phyloP scores from a whole-genome alignment of 2,888 invertebrate species.

The Drosophila recens region DNA sequence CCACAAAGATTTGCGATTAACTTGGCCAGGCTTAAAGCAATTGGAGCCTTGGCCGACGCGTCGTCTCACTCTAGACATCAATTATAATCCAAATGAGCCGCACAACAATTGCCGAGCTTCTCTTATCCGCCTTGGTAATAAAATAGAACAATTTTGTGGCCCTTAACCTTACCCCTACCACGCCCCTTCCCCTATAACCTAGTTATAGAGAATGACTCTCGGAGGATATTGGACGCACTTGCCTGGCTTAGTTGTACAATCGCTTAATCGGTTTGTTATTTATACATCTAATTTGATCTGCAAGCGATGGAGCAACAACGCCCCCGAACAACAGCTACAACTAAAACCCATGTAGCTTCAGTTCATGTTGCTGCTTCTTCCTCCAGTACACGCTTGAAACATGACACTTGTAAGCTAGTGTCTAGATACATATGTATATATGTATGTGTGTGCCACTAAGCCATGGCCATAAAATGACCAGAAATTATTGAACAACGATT shows the following conservation, averaged over 20 bases:
- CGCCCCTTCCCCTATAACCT: neutral
- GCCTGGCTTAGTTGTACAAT: constrained; percentile 72
- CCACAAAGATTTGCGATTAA: constrained; percentile 64
- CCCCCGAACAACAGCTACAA: constrained; percentile 33
- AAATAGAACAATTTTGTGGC: constrained; percentile 62
- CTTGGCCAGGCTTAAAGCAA: constrained; percentile 57
- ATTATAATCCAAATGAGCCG: constrained; percentile 79
- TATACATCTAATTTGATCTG: constrained; percentile 82
- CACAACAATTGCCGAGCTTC: constrained; percentile 64
- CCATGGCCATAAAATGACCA: constrained; percentile 73
- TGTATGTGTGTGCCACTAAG: constrained; percentile 55
- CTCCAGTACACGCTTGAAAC: constrained; percentile 55
- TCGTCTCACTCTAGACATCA: constrained; percentile 55
- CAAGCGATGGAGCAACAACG: constrained; percentile 65
- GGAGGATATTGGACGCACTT: constrained; percentile 55
- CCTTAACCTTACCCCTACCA: neutral
- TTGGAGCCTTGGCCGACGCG: constrained; percentile 38
- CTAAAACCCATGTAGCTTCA: constrained; percentile 32
- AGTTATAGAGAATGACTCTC: constrained; percentile 43
- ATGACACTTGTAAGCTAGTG: constrained; percentile 78
- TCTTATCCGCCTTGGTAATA: constrained; percentile 76
- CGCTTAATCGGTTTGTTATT: constrained; percentile 81
- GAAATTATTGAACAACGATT: constrained; percentile 80
- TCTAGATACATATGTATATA: constrained; percentile 23
- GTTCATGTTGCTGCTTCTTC: constrained; percentile 30